Conservation (phyloP, 2,888 invertebrate genomes). For the Cremastobaeus sp. region DNA sequence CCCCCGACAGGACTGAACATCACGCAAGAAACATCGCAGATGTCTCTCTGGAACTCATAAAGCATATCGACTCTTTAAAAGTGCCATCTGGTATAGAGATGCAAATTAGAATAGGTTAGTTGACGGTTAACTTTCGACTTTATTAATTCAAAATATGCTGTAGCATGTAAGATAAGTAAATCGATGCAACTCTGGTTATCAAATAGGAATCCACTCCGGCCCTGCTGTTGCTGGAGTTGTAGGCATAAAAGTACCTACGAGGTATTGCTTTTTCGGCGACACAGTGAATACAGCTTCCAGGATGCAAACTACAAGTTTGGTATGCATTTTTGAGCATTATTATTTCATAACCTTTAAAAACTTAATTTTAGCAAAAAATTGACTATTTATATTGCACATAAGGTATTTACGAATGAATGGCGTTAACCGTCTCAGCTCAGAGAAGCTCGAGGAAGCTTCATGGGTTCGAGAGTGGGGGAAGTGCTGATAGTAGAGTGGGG, state of each 20-base stretch:
- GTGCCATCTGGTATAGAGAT: slow-evolving; percentile 81
- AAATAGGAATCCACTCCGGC: slow-evolving; percentile 88
- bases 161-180: no score
- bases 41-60: slow-evolving; percentile 86
- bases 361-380: no score
- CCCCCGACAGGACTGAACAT: slow-evolving; percentile 86
- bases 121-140: no score
- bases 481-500: no score
- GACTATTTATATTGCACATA: no score
- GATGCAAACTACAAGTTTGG: slow-evolving; percentile 87
- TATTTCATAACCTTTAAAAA: not conserved
- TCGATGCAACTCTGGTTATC: slow-evolving; percentile 16
- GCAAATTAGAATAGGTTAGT: slow-evolving; percentile 83
- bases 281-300: slow-evolving; percentile 94
- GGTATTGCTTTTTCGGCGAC: slow-evolving; percentile 94
- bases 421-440: no score
- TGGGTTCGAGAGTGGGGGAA: no score
- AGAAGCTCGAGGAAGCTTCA: no score
- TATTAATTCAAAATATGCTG: no score
- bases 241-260: slow-evolving; percentile 86
- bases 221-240: slow-evolving; percentile 93
- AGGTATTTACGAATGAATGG: no score
- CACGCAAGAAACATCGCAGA: slow-evolving; percentile 89
- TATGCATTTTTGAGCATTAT: slow-evolving; percentile 68
- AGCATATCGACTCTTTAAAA: slow-evolving; percentile 83